phyloP scores from a whole-genome alignment of 2,888 invertebrate species.

The Sesia apiformis region DNA sequence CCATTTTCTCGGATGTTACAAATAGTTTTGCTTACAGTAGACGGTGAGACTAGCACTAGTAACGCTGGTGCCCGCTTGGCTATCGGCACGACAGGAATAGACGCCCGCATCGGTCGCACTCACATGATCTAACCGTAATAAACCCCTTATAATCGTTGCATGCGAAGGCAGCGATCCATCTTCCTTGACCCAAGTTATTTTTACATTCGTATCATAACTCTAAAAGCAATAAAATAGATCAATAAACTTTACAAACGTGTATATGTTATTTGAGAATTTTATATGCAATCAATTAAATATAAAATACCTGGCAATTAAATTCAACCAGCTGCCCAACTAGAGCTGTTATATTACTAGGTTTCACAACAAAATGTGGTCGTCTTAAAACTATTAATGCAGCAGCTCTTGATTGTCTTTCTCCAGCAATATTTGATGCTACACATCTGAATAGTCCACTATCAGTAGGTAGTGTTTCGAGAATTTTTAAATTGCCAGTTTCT shows the following conservation, averaged over 20 bases:
- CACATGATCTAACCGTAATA: constrained; percentile 86
- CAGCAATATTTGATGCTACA: constrained; percentile 93
- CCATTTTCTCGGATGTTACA: background rate
- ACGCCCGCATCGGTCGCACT: constrained; percentile 90
- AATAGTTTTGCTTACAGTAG: constrained; percentile 82
- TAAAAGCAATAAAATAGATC: constrained; percentile 21
- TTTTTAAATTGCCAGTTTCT: constrained; percentile 92
- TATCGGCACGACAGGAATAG: constrained; percentile 94
- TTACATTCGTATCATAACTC: constrained; percentile 62
- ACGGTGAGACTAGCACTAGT: constrained; percentile 92
- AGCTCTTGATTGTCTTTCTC: constrained; percentile 85
- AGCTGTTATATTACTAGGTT: constrained; percentile 89
- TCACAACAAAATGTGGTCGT: constrained; percentile 90
- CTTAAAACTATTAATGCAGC: constrained; percentile 89
- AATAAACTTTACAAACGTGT: constrained; percentile 3
- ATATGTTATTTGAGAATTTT: background rate
- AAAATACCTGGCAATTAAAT: constrained; percentile 83
- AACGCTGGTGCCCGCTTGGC: constrained; percentile 89
- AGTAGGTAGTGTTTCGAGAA: constrained; percentile 88
- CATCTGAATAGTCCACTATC: constrained; percentile 95
- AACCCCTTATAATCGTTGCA: constrained; percentile 55
- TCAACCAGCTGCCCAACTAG: constrained; percentile 88
- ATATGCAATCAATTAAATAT: background rate
- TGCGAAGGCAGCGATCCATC: constrained; percentile 56
- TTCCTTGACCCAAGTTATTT: constrained; percentile 68